Evolutionary conservation across 2,797 vertebrate species (phyloP).

Genomic region (Pangasius djambal): DNA sequence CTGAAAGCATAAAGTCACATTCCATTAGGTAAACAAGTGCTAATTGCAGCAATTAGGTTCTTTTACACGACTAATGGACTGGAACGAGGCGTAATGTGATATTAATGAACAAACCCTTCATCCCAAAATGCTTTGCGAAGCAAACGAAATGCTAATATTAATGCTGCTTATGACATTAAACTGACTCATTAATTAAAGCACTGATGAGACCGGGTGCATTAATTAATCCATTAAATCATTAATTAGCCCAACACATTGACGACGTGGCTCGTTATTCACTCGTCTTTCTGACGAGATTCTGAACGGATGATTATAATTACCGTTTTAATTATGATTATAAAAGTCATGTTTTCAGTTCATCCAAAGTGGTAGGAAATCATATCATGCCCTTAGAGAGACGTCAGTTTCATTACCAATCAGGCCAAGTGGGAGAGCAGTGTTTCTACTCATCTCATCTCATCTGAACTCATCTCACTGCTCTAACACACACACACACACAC

Average conservation of each 20-base stretch:
- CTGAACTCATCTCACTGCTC: not conserved
- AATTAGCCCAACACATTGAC: slow-evolving; percentile 20
- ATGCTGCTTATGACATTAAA: slow-evolving; percentile 29
- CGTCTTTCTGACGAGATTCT: slow-evolving; percentile 6
- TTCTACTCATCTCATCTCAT: not conserved
- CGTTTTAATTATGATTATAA: not conserved
- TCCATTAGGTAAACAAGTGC: slow-evolving; percentile 88
- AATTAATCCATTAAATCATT: slow-evolving; percentile 34
- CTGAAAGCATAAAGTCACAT: slow-evolving; percentile 79
- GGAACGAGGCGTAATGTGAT: slow-evolving; percentile 92
- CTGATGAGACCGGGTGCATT: slow-evolving; percentile 30
- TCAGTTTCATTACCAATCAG: not conserved
- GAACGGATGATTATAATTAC: slow-evolving; percentile 15
- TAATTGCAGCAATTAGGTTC: slow-evolving; percentile 97
- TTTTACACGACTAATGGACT: slow-evolving; percentile 98
- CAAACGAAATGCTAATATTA: slow-evolving; percentile 55
- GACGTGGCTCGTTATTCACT: not conserved
- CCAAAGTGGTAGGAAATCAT: not conserved
- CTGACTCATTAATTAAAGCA: slow-evolving; percentile 41
- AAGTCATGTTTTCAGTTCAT: slow-evolving; percentile 6
- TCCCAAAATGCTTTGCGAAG: slow-evolving; percentile 64
- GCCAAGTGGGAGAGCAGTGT: not conserved
- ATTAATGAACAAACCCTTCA: slow-evolving; percentile 94
- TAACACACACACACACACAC: not conserved
- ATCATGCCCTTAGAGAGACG: not conserved